These are phyloP conservation scores for Scarus forsteni DNA, from an alignment of 2,797 vertebrate species.

Conservation along the genomic window DNA sequence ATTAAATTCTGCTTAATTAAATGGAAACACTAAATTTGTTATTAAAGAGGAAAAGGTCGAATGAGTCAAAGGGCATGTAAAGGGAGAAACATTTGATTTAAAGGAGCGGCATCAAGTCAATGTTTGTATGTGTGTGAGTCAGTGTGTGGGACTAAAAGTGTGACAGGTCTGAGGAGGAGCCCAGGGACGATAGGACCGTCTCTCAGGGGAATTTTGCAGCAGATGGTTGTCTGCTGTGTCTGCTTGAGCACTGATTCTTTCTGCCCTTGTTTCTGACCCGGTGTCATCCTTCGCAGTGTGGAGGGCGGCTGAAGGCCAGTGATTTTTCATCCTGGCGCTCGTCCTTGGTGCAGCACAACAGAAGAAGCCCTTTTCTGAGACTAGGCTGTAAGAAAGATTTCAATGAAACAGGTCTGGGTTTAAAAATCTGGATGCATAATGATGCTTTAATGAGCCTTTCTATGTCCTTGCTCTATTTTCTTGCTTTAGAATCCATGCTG, in stretches of 20 bases:
- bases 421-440: slow-evolving; percentile 21
- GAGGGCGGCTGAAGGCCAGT: slow-evolving; percentile 59
- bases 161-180: slow-evolving; percentile 34
- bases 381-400: slow-evolving; percentile 4
- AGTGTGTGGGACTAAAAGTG: slow-evolving; percentile 1
- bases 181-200: slow-evolving; percentile 38
- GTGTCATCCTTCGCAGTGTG: slow-evolving; percentile 55
- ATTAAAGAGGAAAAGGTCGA: no score
- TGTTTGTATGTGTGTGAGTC: neutral
- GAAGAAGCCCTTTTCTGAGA: slow-evolving; percentile 3
- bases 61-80: no score
- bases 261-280: slow-evolving; percentile 66
- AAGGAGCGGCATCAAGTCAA: neutral
- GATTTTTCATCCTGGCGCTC: slow-evolving; percentile 45
- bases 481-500: neutral
- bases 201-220: slow-evolving; percentile 58
- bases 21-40: no score
- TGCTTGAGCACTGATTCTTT: slow-evolving; percentile 24
- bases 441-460: slow-evolving; percentile 18
- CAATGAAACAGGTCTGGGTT: slow-evolving; percentile 11
- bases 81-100: no score
- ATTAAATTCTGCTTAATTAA: no score
- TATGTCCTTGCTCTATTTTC: neutral
- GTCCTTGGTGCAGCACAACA: slow-evolving; percentile 46
- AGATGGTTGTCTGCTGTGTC: slow-evolving; percentile 68